Evolutionary conservation across 2,113 vertebrate genomes (phyloP).

Genomic region (Chrysemys picta): DNA sequence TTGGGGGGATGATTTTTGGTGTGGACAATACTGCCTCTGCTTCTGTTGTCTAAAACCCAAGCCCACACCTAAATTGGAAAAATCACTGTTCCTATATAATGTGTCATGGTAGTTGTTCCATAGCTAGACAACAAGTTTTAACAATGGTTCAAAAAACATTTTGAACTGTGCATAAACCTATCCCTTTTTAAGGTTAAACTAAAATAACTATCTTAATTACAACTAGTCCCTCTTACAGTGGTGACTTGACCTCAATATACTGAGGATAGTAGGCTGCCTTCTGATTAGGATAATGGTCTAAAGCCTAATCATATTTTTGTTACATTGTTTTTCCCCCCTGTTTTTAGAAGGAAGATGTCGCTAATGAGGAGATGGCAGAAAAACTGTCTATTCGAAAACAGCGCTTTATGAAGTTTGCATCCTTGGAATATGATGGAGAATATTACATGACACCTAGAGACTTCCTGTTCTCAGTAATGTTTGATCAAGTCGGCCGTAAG

Average conservation of each 20-base stretch:
- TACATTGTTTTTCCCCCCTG: conserved; percentile 19
- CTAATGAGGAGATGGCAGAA: conserved; percentile 56
- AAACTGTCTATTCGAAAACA: conserved; percentile 79
- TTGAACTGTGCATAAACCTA: background rate
- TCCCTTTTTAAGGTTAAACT: background rate
- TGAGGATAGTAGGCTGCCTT: background rate
- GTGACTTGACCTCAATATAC: background rate
- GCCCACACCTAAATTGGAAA: background rate
- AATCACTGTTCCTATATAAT: background rate
- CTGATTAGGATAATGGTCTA: background rate
- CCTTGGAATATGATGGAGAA: conserved; percentile 87
- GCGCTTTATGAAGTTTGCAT: conserved; percentile 93
- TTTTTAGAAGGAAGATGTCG: conserved; percentile 70
- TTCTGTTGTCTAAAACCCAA: background rate
- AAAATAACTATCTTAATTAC: background rate
- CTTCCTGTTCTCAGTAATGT: conserved; percentile 94
- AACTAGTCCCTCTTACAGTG: background rate
- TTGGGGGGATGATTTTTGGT: background rate
- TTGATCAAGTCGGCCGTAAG: conserved; percentile 93
- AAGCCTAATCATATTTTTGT: background rate
- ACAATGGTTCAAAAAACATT: background rate
- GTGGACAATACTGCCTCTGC: background rate
- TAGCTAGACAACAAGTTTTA: background rate
- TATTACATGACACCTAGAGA: conserved; percentile 97
- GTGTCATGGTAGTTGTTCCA: background rate